A percentile compares a stretch with the other conserved stretches of the same genome.
These are phyloP conservation scores for Elephantulus edwardii DNA, from an alignment of 2,113 vertebrate species.

Conservation along the genomic window DNA sequence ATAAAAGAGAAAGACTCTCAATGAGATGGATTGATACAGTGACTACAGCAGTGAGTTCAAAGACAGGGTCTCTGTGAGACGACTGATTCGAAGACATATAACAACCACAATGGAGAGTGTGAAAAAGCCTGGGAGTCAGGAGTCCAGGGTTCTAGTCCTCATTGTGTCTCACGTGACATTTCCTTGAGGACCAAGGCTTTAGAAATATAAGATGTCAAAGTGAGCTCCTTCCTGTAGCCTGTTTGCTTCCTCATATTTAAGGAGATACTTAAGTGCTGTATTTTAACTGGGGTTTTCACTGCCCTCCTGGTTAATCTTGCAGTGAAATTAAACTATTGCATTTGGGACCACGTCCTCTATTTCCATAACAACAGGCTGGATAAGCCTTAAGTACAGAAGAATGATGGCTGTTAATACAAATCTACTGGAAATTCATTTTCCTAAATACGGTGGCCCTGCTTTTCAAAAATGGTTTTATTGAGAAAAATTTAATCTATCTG, in stretches of 20 bases:
- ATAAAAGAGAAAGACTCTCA: background rate
- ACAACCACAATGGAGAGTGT: background rate
- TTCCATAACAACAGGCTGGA: constrained; percentile 62
- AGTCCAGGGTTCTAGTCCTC: background rate
- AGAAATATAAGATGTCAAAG: constrained; percentile 9
- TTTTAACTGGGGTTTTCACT: constrained; percentile 36
- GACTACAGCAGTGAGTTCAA: background rate
- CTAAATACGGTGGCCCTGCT: constrained; percentile 44
- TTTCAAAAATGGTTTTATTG: constrained; percentile 62
- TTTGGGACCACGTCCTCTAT: constrained; percentile 40
- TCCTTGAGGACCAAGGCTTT: constrained; percentile 15
- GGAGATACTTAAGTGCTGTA: background rate
- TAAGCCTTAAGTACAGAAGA: constrained; percentile 42
- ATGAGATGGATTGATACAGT: too few species aligned
- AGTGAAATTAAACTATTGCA: constrained; percentile 40
- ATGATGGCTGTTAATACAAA: constrained; percentile 55
- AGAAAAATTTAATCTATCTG: constrained; percentile 65
- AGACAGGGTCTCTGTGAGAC: background rate
- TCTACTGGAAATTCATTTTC: constrained; percentile 56
- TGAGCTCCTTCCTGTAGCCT: background rate
- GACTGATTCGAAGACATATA: background rate
- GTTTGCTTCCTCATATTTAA: constrained; percentile 25
- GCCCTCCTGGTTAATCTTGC: constrained; percentile 53
- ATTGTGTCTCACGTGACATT: background rate
- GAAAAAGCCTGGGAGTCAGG: fast-evolving